Conservation (phyloP, 2,888 invertebrate species). For the Teinopalpus imperialis region DNA sequence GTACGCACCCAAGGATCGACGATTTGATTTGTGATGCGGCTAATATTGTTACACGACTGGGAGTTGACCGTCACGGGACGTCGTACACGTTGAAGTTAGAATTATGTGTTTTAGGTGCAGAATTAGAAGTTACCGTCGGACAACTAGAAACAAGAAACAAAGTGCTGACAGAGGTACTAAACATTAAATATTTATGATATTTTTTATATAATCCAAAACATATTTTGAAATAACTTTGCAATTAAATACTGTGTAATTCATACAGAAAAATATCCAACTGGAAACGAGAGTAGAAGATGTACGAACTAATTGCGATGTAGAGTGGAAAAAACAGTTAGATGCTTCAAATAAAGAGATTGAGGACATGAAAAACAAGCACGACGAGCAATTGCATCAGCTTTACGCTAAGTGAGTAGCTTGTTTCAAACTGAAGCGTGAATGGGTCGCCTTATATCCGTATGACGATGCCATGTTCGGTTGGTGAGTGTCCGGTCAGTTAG, state of each 20-base stretch:
- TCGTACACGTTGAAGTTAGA: no score
- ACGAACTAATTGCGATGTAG: slow-evolving; percentile 72
- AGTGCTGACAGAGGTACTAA: slow-evolving; percentile 83
- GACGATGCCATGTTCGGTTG: no score
- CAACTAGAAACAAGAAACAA: slow-evolving; percentile 85
- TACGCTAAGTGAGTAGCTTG: slow-evolving; percentile 85
- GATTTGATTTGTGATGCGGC: no score
- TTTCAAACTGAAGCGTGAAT: no score
- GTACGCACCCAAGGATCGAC: no score
- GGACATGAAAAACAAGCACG: slow-evolving; percentile 82
- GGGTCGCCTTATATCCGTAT: no score
- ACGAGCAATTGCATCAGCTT: slow-evolving; percentile 89
- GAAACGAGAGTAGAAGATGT: slow-evolving; percentile 55
- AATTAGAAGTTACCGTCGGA: slow-evolving; percentile 81
- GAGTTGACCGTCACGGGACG: no score
- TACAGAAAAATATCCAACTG: slow-evolving; percentile 64
- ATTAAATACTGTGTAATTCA: no score
- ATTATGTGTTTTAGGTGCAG: slow-evolving; percentile 51
- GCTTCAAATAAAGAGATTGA: slow-evolving; percentile 83
- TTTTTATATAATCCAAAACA: no score
- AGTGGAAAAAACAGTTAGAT: slow-evolving; percentile 84
- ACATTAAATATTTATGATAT: neutral
- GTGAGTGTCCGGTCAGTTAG: no score
- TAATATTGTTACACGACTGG: no score
- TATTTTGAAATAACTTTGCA: no score